A percentile compares a stretch with the other conserved stretches of the same genome.
These are phyloP conservation scores for Eupsilia transversa DNA, from an alignment of 2,888 invertebrate species.

Conservation along the genomic window DNA sequence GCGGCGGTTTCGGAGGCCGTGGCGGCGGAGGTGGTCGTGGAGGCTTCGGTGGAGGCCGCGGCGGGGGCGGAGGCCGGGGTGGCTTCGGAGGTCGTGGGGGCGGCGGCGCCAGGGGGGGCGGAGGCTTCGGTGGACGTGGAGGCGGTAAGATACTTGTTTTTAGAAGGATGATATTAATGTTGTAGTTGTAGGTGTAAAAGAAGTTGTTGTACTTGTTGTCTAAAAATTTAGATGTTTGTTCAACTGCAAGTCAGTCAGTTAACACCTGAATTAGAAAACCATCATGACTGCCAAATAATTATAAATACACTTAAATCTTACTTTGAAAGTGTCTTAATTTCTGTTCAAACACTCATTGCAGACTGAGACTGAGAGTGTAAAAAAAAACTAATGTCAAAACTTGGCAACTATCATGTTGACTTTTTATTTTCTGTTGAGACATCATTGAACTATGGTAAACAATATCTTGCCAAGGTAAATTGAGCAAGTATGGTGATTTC, in stretches of 20 bases:
- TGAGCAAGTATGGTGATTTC: conserved; percentile 19
- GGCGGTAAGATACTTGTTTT: conserved; percentile 33
- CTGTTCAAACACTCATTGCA: too few relatives aligned
- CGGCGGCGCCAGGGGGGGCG: conserved; percentile 75
- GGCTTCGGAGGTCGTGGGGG: conserved; percentile 77
- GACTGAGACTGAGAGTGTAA: too few relatives aligned
- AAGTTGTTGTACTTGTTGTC: neutral
- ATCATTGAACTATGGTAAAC: neutral
- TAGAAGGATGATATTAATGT: neutral
- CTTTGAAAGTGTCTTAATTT: neutral
- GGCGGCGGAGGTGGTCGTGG: conserved; percentile 77
- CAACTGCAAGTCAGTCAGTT: neutral
- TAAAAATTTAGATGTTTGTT: neutral
- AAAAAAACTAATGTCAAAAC: too few relatives aligned
- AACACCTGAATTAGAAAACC: too few relatives aligned
- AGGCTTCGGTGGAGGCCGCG: conserved; percentile 71
- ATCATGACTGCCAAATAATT: neutral
- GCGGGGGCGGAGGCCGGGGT: conserved; percentile 75
- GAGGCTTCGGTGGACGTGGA: conserved; percentile 84
- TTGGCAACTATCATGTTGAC: neutral
- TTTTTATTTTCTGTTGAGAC: neutral
- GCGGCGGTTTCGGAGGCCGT: conserved; percentile 69
- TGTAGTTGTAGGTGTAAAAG: neutral
- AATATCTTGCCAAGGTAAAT: neutral
- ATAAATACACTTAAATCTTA: neutral